phyloP scores from a whole-genome alignment of 2,797 vertebrate species.

The Cynodonichthys magdalenae region DNA sequence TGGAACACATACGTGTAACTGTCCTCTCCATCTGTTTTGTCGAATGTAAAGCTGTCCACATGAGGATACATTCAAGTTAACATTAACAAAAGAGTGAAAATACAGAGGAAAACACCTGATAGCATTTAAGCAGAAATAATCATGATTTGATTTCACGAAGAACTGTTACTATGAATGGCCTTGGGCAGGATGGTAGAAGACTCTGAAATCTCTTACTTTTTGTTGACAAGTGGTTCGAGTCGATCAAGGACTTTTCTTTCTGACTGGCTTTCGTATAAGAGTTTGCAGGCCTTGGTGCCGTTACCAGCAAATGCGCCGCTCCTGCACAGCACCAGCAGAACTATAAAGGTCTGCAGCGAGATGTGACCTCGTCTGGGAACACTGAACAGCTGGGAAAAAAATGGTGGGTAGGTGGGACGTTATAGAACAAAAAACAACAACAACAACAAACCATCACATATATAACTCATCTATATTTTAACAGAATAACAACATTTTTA shows the following conservation, averaged over 20 bases:
- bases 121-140: not conserved
- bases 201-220: constrained; percentile 64
- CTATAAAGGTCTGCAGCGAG: constrained; percentile 57
- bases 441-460: not conserved
- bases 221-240: constrained; percentile 70
- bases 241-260: constrained; percentile 54
- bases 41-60: constrained; percentile 65
- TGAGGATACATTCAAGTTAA: constrained; percentile 16
- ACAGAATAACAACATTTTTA: not conserved
- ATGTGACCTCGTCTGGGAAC: constrained; percentile 17
- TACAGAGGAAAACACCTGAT: constrained; percentile 3
- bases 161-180: not conserved
- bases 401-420: too few species aligned
- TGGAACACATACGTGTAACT: constrained; percentile 87
- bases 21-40: not conserved
- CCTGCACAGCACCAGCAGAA: constrained; percentile 64
- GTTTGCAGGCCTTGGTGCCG: constrained; percentile 62
- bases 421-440: not conserved
- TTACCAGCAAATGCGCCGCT: constrained; percentile 37
- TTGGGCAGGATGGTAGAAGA: not conserved
- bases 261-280: constrained; percentile 5
- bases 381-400: constrained; percentile 43
- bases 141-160: not conserved
- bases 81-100: not conserved
- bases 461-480: not conserved